Evolutionary conservation across 1,140 invertebrate genomes (phyloP), one percentile per base, ranked within the genome.

Genomic region (Eupristina koningsbergeri): DNA sequence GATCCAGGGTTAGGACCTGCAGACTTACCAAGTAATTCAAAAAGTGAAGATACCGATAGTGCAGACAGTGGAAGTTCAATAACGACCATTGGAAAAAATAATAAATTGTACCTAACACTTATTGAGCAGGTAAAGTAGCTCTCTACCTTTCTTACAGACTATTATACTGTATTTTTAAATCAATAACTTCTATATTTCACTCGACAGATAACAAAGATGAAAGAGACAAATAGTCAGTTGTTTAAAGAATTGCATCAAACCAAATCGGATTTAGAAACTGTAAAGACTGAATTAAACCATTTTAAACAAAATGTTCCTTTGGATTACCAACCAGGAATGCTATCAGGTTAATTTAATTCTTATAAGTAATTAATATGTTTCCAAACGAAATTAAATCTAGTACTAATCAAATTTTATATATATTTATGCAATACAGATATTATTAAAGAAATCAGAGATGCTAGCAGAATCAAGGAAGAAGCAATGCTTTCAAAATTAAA

Each of bases 371-470:
- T 26, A n/a, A 41, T 71, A 39, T 41, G 9, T 5, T 9, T n/a
- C n/a, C n/a, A 8, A 41, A 1, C 0, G 3, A 6, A 71, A 71
- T 41, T 3, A 34, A 0, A 6, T 17, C 19, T 5, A n/a, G n/a
- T 71, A 41, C n/a, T 71, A 71, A 67, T 67, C 22, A 11, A 34
- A 67, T 67, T 41, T 5, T n/a, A 11, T 22, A 34, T 22, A 36
- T 22, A n/a, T 41, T 39, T 71, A 39, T 36, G 7, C 13, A 11
- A 17, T 31, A 91, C 93, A 87, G 96, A 96, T 91, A 92, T 96
- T 85, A 95, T 96, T 80, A 93, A 95, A 11, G 96, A 96, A 90
- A 95, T 96, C 13, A 92, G 95, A 83, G 95, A 96, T 88, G 95
- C 96, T 29, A 95, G 95, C 3, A 93, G 94, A 83, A 91, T 95